Evolutionary conservation across 2,113 vertebrate species (phyloP).

Genomic region (Microcebus griseorufus): DNA sequence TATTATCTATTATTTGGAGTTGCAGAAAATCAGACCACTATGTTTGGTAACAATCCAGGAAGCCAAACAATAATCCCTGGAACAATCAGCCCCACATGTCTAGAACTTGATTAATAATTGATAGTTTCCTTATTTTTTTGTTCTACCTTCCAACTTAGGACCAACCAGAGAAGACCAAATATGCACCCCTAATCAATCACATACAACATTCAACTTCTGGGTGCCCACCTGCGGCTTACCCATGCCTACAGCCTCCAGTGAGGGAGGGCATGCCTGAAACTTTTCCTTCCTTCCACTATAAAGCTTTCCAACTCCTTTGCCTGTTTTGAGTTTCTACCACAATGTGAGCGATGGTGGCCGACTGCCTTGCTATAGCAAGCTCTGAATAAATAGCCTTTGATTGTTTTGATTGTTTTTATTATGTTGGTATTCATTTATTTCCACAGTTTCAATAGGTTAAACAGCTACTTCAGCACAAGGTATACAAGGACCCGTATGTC

Average conservation of each 20-base stretch:
- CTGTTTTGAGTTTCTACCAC: slow-evolving; percentile 1
- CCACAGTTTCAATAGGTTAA: not conserved
- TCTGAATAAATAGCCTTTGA: not conserved
- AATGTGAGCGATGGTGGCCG: not conserved
- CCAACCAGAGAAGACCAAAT: not conserved
- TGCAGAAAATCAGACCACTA: not conserved
- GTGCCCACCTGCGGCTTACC: not conserved
- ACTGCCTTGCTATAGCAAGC: not conserved
- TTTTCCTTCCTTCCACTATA: not conserved
- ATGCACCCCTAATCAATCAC: not conserved
- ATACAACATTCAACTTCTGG: not conserved
- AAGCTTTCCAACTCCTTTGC: not conserved
- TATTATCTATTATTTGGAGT: not conserved
- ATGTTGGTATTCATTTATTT: slow-evolving; percentile 17
- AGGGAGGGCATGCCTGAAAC: not conserved
- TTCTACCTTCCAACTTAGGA: not conserved
- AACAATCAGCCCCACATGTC: not conserved
- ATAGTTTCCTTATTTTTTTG: not conserved
- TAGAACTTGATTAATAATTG: not conserved
- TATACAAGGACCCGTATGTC: not conserved
- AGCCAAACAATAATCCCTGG: not conserved
- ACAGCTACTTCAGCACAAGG: not conserved
- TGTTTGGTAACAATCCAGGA: not conserved
- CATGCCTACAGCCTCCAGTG: not conserved
- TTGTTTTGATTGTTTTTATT: not conserved